These are phyloP conservation scores for Myotis findleyi DNA, from an alignment of 2,797 vertebrate genomes.

Conservation along the genomic window DNA sequence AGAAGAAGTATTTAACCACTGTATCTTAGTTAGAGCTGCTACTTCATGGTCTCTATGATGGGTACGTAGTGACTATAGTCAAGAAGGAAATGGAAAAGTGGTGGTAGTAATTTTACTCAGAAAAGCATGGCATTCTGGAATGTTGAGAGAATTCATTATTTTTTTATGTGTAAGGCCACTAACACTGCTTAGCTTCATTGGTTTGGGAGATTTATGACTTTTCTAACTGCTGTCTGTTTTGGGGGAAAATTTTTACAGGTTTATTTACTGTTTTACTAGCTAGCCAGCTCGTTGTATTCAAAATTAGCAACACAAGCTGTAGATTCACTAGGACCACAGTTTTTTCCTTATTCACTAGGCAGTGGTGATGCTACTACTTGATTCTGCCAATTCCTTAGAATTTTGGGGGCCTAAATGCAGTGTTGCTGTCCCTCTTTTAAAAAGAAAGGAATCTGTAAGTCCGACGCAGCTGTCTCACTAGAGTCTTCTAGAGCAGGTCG, in stretches of 20 bases:
- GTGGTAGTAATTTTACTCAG: neutral
- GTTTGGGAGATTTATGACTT: constrained; percentile 12
- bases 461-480: neutral
- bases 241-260: neutral
- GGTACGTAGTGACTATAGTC: neutral
- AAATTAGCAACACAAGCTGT: constrained; percentile 21
- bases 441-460: neutral
- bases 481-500: neutral
- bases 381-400: constrained; percentile 34
- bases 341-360: neutral
- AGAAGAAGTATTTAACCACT: neutral
- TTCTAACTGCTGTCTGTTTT: neutral
- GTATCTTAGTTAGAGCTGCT: constrained; percentile 46
- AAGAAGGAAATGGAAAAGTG: constrained; percentile 5
- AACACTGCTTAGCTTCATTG: neutral
- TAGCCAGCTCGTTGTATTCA: neutral
- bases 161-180: constrained; percentile 1
- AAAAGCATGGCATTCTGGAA: constrained; percentile 4
- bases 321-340: neutral
- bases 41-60: constrained; percentile 9
- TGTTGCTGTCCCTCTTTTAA: neutral
- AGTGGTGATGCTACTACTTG: neutral
- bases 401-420: neutral
- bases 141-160: constrained; percentile 34
- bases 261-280: constrained; percentile 50